Evolutionary conservation across 1,140 invertebrate species (phyloP), one percentile per base, ranked within the genome.

Genomic region (Vanessa tameamea): DNA sequence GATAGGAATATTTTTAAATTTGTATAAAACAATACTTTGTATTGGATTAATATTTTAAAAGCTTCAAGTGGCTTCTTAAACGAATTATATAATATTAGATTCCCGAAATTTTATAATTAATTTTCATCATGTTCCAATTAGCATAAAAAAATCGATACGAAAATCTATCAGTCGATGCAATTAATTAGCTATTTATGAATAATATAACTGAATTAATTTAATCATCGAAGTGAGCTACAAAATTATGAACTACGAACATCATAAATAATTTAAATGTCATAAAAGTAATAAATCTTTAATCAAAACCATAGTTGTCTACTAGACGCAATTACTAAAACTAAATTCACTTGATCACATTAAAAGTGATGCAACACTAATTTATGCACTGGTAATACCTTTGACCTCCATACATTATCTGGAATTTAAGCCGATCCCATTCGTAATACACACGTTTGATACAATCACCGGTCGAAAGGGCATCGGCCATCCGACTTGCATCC

Each of bases 401-500:
- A 68, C 66, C 66, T 57, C 51, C 31, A 68, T 68, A 55, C 37
- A 57, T 43, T 68, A 64, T 70, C 20, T 64, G 23, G 47, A 64
- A 70, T 59, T 59, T 14, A 26, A 31, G 59, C 57, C 47, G 26
- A 70, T 50, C 69, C 69, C 69, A 70, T 59, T 59, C 55, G 55
- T 59, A 59, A 59, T 43, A 51, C 47, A 15, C 59, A 50, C n/a
- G 23, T 63, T 64, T 51, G 59, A 50, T 64, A 74, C 73, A 57
- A 69, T 69, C 71, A 67, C 26, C 59, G 55, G 55, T 9, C 37
- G 31, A 75, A 72, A 75, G 73, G 73, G 73, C 73, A 75, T 66
- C 61, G 73, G 73, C 53, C 73, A 70, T 57, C 26, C 55, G 31
- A 57, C 55, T 69, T 59, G 67, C 55, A 64, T 50, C 55, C 55